Conservation (phyloP, 92 coral and sea anemone species). For the Porites evermanni region DNA sequence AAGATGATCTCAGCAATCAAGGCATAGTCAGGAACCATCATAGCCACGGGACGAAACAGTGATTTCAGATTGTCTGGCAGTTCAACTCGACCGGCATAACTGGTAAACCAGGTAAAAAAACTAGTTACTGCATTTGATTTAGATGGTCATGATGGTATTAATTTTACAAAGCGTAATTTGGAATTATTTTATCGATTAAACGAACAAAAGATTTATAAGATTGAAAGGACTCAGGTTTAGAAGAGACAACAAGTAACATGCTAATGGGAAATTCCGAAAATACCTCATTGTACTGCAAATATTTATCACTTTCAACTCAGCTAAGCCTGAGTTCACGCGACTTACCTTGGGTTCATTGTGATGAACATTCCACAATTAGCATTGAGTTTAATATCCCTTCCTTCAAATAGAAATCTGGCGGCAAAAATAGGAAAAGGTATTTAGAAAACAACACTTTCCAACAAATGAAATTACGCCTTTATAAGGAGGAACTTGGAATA, state of each 20-base stretch:
- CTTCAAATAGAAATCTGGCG: slow-evolving; percentile 93
- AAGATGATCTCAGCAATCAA: slow-evolving; percentile 94
- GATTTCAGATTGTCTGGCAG: slow-evolving; percentile 96
- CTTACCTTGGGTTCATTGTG: slow-evolving; percentile 99
- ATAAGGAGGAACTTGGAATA: not conserved
- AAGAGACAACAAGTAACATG: too few relatives aligned
- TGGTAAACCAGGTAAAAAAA: slow-evolving; percentile 6
- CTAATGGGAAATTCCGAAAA: too few relatives aligned
- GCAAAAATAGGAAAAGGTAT: not conserved
- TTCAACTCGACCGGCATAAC: slow-evolving; percentile 97
- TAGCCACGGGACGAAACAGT: slow-evolving; percentile 96
- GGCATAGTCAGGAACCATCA: slow-evolving; percentile 98
- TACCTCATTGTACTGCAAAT: too few relatives aligned
- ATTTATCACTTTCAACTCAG: not conserved
- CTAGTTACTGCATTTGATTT: too few relatives aligned
- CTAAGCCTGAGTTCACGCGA: too few relatives aligned
- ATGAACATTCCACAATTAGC: slow-evolving; percentile 90
- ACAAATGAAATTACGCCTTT: not conserved
- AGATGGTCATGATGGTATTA: too few relatives aligned
- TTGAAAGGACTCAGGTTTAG: too few relatives aligned
- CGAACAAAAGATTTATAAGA: too few relatives aligned
- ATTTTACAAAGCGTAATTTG: too few relatives aligned
- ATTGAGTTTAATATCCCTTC: slow-evolving; percentile 89
- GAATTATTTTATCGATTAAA: too few relatives aligned
- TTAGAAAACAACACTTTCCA: not conserved